Base-by-base conservation (phyloP, 2,113 vertebrate genomes). In the Centropristis striata region DNA sequence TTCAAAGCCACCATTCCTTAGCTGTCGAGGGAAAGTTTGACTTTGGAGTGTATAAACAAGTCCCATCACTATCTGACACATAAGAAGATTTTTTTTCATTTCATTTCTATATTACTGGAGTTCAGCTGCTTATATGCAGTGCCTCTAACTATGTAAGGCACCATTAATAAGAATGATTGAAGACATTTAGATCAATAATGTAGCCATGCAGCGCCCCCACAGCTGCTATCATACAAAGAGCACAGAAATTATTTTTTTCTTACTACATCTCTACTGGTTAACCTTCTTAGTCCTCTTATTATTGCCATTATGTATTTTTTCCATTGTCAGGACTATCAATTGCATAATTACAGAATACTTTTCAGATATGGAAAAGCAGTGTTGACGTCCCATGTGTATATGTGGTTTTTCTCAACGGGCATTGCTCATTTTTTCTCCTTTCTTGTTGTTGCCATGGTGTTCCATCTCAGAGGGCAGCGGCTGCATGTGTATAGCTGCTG, bases 21-120 rank as follows among this genome's bases (percentile, higher is more conserved):
- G 72, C 84, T 78, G 58, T 67, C 16, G 20, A 58, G 49, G 47
- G 64, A 77, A 72, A 60, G 53, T 77, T 71, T 70, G 58, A 80
- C 77, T 82, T 70, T 54, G 42, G 32, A 81, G 70, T 65, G 14
- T 41, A 68, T 79, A 79, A 85, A 89, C 37, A 71, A 75, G 51
- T 53, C 58, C 23, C 60, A 46, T 76, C 75, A 42, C 54, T 28
- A 20, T 70, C 47, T 46, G 60, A 83, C 39, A 27, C 15, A 23
- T 73, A 32, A 42, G 2, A 37, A 18, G 44, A 27, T 65, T 74
- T 64, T 12, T 46, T 70, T 59, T 25, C 14, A 37, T 67, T 46
- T 28, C 7, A 5, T 16, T 68, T 75, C 6, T 71, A 8, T 20
- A n/a, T 55, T 49, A 54, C 54, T 46, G 8, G 50, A 50, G 58